A percentile compares a stretch with the other conserved stretches of the same genome.
Conservation (phyloP, 2,888 invertebrate species). For the Taphrorychus bicolor region DNA sequence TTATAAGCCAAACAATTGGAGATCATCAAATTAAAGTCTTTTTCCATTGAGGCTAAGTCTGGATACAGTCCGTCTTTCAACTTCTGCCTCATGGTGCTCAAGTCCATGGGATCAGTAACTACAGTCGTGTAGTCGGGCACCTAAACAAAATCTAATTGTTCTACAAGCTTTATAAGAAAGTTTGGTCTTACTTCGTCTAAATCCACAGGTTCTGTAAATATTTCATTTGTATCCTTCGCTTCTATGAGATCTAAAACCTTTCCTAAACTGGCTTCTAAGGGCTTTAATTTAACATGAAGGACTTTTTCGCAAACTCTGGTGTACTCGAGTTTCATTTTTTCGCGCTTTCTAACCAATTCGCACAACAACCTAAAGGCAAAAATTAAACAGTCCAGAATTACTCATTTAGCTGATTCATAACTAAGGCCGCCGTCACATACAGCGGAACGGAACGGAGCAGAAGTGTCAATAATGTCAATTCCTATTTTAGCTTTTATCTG, state of each 20-base stretch:
- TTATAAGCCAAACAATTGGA: conserved; percentile 96
- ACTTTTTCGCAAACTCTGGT: conserved; percentile 83
- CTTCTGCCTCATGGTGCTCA: conserved; percentile 85
- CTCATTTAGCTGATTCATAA: background rate
- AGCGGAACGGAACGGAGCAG: no score
- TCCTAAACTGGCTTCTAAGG: conserved; percentile 79
- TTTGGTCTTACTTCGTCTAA: conserved; percentile 73
- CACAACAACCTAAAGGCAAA: conserved; percentile 86
- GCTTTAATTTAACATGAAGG: conserved; percentile 80
- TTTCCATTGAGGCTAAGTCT: conserved; percentile 79
- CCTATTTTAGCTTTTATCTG: no score
- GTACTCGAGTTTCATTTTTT: conserved; percentile 90
- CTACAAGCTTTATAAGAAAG: no score
- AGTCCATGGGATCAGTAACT: conserved; percentile 87
- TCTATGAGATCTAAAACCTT: conserved; percentile 80
- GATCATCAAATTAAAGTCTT: conserved; percentile 95
- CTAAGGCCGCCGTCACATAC: no score
- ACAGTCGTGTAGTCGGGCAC: conserved; percentile 91
- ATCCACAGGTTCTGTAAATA: conserved; percentile 94
- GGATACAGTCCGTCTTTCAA: conserved; percentile 73
- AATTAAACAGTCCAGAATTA: background rate
- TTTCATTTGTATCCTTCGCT: conserved; percentile 81
- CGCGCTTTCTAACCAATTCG: conserved; percentile 93
- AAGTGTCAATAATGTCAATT: no score
- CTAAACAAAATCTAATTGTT: conserved; percentile 52